Evolutionary conservation across 2,888 invertebrate genomes (phyloP), one percentile per base, ranked within the genome.

Genomic region (Aleiodes leptofemur): DNA sequence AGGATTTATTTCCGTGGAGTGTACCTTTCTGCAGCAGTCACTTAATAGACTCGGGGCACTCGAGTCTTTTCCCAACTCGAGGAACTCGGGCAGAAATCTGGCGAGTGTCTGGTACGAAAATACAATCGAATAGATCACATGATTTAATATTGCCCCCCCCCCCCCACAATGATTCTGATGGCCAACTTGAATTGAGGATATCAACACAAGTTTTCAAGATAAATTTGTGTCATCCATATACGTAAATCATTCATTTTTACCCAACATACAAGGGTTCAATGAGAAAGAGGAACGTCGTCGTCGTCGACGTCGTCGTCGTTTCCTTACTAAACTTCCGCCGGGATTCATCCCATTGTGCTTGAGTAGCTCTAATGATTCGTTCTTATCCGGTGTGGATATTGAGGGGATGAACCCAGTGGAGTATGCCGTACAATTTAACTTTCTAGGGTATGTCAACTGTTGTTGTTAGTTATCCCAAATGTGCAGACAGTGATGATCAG

Each of bases 281-380:
- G 77, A 77, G 50, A 70, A 66, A 68, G 70, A 82, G 82, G 84
- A 82, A 23, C 23, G 2, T 23, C 23, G 23, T 23, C 23, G 23
- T 23, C 23, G 23, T 23, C 23, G 23, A 1, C 23, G 23, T 23
- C 23, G n/a, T 23, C 23, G 23, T 83, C 81, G 80, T 81, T 83
- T 84, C 83, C 83, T 82, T 75, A 83, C 82, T 85, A 86, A 88
- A 88, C 87, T 88, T 88, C 88, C 88, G 86, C 86, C 55, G 81
- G 85, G 85, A 79, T 83, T 83, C 84, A 9, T 48, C 51, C 80
- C 79, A 86, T 87, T 87, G 85, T 86, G 78, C 80, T 81, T 77
- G 75, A 73, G 81, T 77, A 82, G 79, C 83, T 83, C 86, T 88
- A 88, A 88, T 87, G 88, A 88, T 87, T 87, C 87, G 86, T 87